A percentile compares a stretch with the other conserved stretches of the same genome.
phyloP scores from a whole-genome alignment of 2,797 vertebrate species.

The Helostoma temminkii region DNA sequence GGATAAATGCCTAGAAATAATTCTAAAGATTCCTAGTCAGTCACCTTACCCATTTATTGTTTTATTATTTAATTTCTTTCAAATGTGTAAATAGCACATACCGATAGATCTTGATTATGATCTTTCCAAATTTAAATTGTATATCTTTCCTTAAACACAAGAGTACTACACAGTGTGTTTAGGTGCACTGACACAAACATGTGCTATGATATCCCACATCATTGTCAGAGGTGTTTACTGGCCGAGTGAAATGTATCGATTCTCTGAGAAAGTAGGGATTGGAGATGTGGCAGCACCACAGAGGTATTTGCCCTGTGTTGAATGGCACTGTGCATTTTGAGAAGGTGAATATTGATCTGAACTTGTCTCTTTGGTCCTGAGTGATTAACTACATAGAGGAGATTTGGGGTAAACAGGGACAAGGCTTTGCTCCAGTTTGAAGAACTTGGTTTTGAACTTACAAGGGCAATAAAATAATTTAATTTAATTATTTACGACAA shows the following conservation, averaged over 20 bases:
- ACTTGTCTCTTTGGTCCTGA: constrained; percentile 27
- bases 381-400: constrained; percentile 12
- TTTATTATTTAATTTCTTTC: no score
- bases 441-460: constrained; percentile 39
- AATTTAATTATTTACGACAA: constrained; percentile 1
- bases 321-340: constrained; percentile 54
- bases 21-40: no score
- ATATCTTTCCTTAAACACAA: neutral
- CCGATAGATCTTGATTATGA: neutral
- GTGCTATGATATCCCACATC: constrained; percentile 10
- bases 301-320: constrained; percentile 14
- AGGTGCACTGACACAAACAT: constrained; percentile 13
- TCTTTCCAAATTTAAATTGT: constrained; percentile 9
- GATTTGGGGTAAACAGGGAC: neutral
- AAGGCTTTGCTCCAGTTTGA: constrained; percentile 17
- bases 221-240: constrained; percentile 38
- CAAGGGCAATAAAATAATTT: constrained; percentile 25
- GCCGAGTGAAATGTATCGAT: constrained; percentile 47
- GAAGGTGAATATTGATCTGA: constrained; percentile 57
- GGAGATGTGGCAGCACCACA: constrained; percentile 3
- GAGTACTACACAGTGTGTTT: neutral
- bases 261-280: constrained; percentile 16
- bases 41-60: no score
- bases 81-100: constrained; percentile 2
- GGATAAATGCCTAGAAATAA: no score